Percentiles rank a stretch among this genome's conserved stretches.
phyloP scores from a whole-genome alignment of 2,888 invertebrate species.

The Xiphydria camelus region DNA sequence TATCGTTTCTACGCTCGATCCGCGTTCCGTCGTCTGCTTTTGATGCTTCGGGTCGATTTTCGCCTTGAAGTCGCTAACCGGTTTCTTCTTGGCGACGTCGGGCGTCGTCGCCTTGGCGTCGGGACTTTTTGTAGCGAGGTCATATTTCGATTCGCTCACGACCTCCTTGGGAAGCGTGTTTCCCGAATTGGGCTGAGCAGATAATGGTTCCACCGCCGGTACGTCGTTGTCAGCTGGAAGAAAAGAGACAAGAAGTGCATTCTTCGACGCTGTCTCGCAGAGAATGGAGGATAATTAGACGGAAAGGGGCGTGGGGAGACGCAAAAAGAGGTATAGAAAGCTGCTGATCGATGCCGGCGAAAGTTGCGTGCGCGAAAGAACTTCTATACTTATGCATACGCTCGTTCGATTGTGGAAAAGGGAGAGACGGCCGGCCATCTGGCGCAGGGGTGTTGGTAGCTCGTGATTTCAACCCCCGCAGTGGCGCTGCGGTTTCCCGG shows the following conservation, averaged over 20 bases:
- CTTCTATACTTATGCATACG: too few relatives aligned
- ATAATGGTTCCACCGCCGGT: conserved; percentile 32
- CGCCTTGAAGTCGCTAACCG: conserved; percentile 38
- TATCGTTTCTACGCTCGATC: not conserved
- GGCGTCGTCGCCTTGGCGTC: conserved; percentile 28
- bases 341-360: not conserved
- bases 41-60: conserved; percentile 43
- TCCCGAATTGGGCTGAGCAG: conserved; percentile 7
- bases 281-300: too few relatives aligned
- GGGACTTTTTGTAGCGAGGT: conserved; percentile 24
- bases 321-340: not conserved
- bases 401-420: too few relatives aligned
- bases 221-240: conserved; percentile 26
- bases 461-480: too few relatives aligned
- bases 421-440: too few relatives aligned
- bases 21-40: conserved; percentile 23
- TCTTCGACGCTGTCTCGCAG: not conserved
- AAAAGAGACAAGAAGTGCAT: conserved; percentile 3
- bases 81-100: conserved; percentile 44
- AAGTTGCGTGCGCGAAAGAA: too few relatives aligned
- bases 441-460: too few relatives aligned
- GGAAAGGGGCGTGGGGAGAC: too few relatives aligned
- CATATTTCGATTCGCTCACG: conserved; percentile 19
- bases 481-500: too few relatives aligned
- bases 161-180: conserved; percentile 6